Evolutionary conservation across 2,888 invertebrate genomes (phyloP).

Genomic region (Nemoura dubitans): DNA sequence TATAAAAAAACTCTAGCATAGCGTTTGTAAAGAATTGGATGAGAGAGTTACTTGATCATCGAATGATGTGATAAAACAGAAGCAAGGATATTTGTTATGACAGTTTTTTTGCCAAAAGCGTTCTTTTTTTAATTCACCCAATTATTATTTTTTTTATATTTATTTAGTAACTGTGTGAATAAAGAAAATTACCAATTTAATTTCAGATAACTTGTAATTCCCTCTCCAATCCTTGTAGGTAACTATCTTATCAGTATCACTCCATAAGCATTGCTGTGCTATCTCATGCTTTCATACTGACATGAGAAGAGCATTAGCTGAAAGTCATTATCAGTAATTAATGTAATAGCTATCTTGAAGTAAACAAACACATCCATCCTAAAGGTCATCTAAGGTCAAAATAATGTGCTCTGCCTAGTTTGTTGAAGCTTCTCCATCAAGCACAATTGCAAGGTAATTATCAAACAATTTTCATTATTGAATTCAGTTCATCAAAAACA

Average conservation of each 20-base stretch:
- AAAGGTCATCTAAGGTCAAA: background rate
- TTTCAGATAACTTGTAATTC: background rate
- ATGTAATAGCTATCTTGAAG: background rate
- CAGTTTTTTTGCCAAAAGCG: slow-evolving; percentile 9
- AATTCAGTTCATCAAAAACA: too few species aligned
- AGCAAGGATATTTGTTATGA: slow-evolving; percentile 22
- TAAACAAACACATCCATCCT: background rate
- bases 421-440: too few species aligned
- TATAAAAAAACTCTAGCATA: background rate
- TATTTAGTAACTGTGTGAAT: slow-evolving; percentile 37
- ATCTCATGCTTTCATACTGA: too few species aligned
- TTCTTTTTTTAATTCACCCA: slow-evolving; percentile 35
- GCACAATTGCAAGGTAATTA: too few species aligned
- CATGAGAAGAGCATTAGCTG: background rate
- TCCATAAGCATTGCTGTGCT: background rate
- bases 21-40: background rate
- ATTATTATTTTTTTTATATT: slow-evolving; percentile 27
- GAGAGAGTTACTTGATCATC: background rate
- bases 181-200: slow-evolving; percentile 35
- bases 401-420: too few species aligned
- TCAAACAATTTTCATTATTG: too few species aligned
- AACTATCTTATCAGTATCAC: slow-evolving; percentile 1
- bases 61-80: slow-evolving; percentile 35
- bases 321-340: background rate
- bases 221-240: background rate